A percentile compares a stretch with the other conserved stretches of the same genome.
These are phyloP conservation scores for Camponotus pennsylvanicus DNA, from an alignment of 1,140 invertebrate genomes.

Conservation along the genomic window DNA sequence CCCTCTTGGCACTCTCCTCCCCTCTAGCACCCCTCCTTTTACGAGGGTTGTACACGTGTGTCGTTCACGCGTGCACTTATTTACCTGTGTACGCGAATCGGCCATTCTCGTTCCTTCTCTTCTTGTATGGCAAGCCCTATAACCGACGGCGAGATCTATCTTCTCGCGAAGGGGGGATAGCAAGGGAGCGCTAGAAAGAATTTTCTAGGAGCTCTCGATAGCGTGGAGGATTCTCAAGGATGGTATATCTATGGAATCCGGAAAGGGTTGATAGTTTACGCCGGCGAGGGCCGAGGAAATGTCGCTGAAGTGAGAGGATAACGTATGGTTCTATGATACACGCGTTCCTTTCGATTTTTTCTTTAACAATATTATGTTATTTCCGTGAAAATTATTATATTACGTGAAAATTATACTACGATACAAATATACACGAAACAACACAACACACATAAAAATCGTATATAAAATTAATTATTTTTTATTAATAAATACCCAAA, in stretches of 20 bases:
- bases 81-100: slow-evolving; percentile 69
- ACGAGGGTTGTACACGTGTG: slow-evolving; percentile 58
- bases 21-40: slow-evolving; percentile 49
- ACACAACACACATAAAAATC: not conserved
- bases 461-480: not conserved
- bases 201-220: slow-evolving; percentile 69
- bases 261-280: slow-evolving; percentile 47
- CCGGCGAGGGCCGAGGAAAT: not conserved
- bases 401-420: too few relatives aligned
- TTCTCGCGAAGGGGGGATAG: slow-evolving; percentile 34
- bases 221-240: slow-evolving; percentile 32
- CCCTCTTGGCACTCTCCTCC: slow-evolving; percentile 37
- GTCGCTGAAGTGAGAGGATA: slow-evolving; percentile 12
- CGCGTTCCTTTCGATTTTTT: not conserved
- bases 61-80: slow-evolving; percentile 69
- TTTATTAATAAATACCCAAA: not conserved
- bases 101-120: slow-evolving; percentile 71
- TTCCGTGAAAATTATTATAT: not conserved
- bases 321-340: not conserved
- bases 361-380: not conserved
- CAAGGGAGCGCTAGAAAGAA: not conserved
- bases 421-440: too few relatives aligned
- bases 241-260: slow-evolving; percentile 28
- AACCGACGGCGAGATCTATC: slow-evolving; percentile 43
- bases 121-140: slow-evolving; percentile 63